phyloP scores from a whole-genome alignment of 2,113 vertebrate genomes.

The Erpornis zantholeuca region DNA sequence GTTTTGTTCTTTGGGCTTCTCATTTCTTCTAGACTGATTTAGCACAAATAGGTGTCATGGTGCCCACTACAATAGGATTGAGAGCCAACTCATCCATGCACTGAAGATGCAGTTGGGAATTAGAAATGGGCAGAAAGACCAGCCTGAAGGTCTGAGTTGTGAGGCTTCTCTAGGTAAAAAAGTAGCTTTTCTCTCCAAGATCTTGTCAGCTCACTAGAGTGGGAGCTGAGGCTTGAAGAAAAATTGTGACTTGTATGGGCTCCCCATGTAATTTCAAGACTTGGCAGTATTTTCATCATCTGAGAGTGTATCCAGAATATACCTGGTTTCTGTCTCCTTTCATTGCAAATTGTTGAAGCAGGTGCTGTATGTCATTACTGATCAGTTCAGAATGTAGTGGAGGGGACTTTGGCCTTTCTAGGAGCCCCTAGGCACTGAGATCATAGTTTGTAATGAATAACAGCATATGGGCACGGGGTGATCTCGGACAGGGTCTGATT shows the following conservation, averaged over 20 bases:
- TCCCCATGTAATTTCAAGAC: neutral
- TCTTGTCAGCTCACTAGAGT: neutral
- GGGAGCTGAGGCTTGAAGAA: neutral
- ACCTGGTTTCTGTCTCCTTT: neutral
- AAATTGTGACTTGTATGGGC: neutral
- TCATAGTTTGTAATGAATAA: slow-evolving; percentile 17
- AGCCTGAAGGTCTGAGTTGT: neutral
- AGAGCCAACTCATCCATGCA: neutral
- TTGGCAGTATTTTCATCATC: neutral
- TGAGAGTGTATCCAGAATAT: neutral
- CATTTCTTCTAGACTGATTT: neutral
- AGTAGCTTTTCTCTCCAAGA: neutral
- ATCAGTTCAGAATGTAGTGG: neutral
- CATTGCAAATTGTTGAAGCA: neutral
- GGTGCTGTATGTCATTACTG: slow-evolving; percentile 9
- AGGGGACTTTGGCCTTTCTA: neutral
- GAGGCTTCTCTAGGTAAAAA: neutral
- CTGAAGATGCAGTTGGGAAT: neutral
- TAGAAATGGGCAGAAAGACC: neutral
- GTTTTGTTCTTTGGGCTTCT: neutral
- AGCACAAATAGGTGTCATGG: neutral
- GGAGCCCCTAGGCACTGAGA: slow-evolving; percentile 6
- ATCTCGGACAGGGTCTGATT: neutral
- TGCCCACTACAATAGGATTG: neutral
- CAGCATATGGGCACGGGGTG: neutral